A percentile compares a stretch with the other conserved stretches of the same genome.
These are phyloP conservation scores for Bemisia tabaci DNA, from an alignment of 1,140 invertebrate species.

Conservation along the genomic window DNA sequence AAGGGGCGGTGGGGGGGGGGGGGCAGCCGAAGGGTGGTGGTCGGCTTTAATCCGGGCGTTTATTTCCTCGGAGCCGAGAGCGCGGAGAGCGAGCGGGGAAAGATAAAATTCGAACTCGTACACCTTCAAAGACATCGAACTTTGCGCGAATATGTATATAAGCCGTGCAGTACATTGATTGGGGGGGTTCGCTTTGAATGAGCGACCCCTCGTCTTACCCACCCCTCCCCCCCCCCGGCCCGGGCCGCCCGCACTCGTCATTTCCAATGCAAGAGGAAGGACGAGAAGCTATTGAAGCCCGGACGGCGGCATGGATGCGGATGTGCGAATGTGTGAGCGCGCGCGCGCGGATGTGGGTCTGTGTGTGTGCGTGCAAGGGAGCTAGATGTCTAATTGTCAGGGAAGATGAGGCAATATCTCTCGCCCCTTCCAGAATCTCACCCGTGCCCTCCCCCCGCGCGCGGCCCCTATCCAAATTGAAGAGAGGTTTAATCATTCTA, in stretches of 20 bases:
- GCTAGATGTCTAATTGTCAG: neutral
- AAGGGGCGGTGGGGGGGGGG: neutral
- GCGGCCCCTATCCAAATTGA: neutral
- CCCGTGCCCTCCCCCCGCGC: neutral
- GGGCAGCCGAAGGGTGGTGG: neutral
- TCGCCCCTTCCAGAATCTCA: neutral
- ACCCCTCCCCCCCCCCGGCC: neutral
- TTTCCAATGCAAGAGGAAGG: neutral
- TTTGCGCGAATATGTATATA: neutral
- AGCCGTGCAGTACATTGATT: neutral
- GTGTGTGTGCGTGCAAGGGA: neutral
- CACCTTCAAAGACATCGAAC: neutral
- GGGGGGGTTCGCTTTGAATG: neutral
- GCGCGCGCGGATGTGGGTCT: neutral
- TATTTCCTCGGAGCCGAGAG: too few relatives aligned
- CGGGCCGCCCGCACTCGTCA: neutral
- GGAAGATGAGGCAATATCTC: neutral
- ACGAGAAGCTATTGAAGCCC: neutral
- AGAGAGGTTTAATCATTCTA: conserved; percentile 4
- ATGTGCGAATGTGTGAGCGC: neutral
- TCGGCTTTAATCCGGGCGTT: too few relatives aligned
- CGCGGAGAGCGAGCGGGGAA: neutral
- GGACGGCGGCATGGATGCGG: neutral
- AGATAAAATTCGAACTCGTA: neutral
- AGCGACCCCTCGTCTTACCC: neutral